Conservation (phyloP, 1,140 invertebrate genomes). For the Pemphigus obesinymphae region DNA sequence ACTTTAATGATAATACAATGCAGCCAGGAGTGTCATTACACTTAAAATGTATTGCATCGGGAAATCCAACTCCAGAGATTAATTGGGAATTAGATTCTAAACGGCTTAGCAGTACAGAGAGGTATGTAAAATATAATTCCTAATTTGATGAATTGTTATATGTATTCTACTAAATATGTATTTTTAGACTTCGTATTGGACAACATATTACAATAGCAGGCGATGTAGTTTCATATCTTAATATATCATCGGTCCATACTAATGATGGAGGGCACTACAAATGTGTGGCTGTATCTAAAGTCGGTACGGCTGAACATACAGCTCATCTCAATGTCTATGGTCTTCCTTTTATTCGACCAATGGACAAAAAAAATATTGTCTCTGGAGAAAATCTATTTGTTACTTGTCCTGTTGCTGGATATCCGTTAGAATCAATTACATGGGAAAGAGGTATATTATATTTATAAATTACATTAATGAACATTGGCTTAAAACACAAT, state of each 20-base stretch:
- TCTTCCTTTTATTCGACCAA: constrained; percentile 78
- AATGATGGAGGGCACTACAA: constrained; percentile 91
- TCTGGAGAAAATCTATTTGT: constrained; percentile 84
- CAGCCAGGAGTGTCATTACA: constrained; percentile 80
- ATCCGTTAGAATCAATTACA: constrained; percentile 86
- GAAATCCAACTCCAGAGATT: constrained; percentile 91
- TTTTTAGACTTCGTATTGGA: constrained; percentile 66
- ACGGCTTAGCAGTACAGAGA: constrained; percentile 73
- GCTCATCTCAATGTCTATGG: constrained; percentile 89
- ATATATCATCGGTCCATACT: constrained; percentile 85
- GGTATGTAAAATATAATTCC: constrained; percentile 49
- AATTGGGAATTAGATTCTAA: constrained; percentile 90
- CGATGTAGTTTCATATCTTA: constrained; percentile 89
- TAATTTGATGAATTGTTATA: too few relatives aligned
- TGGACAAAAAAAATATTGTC: constrained; percentile 92
- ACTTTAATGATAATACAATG: constrained; percentile 79
- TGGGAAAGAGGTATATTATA: constrained; percentile 76
- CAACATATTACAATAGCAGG: constrained; percentile 83
- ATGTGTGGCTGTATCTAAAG: constrained; percentile 86
- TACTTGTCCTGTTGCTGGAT: constrained; percentile 88
- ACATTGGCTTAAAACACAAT: not conserved
- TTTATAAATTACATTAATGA: not conserved
- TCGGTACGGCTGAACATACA: constrained; percentile 79
- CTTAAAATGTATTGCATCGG: constrained; percentile 74
- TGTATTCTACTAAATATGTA: not conserved